Evolutionary conservation across 1,140 invertebrate genomes (phyloP).

Genomic region (Ectropis grisescens): DNA sequence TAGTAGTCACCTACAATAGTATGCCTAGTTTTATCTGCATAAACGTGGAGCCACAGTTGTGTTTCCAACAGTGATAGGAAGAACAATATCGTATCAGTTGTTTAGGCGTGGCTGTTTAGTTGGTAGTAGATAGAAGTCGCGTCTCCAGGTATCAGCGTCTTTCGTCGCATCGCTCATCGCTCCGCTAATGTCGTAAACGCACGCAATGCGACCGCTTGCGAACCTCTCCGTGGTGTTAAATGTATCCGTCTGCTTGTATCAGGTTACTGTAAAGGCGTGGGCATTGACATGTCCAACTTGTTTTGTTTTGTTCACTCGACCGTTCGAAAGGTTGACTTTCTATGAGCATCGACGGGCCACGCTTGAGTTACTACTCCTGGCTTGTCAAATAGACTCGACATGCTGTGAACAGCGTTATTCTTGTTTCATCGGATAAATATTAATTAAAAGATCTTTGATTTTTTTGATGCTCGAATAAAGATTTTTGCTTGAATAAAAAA

Average conservation of each 20-base stretch:
- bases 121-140: too few species aligned
- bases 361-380: conserved; percentile 43
- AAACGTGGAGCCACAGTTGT: too few species aligned
- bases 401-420: too few species aligned
- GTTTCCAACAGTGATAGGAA: too few species aligned
- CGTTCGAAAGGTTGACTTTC: conserved; percentile 62
- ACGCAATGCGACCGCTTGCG: conserved; percentile 41
- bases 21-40: too few species aligned
- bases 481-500: background rate
- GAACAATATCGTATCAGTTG: too few species aligned
- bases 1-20: too few species aligned
- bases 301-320: conserved; percentile 62
- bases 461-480: background rate
- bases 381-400: conserved; percentile 44
- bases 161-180: conserved; percentile 45
- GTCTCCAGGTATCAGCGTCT: too few species aligned
- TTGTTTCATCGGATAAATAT: too few species aligned
- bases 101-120: too few species aligned
- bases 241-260: conserved; percentile 59
- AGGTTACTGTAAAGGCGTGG: conserved; percentile 64
- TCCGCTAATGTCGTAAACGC: conserved; percentile 55
- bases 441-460: conserved; percentile 6
- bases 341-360: conserved; percentile 50
- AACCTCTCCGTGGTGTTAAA: conserved; percentile 60
- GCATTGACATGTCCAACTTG: conserved; percentile 64